Conservation (phyloP, 2,797 vertebrate species). For the Sylvia borin region DNA sequence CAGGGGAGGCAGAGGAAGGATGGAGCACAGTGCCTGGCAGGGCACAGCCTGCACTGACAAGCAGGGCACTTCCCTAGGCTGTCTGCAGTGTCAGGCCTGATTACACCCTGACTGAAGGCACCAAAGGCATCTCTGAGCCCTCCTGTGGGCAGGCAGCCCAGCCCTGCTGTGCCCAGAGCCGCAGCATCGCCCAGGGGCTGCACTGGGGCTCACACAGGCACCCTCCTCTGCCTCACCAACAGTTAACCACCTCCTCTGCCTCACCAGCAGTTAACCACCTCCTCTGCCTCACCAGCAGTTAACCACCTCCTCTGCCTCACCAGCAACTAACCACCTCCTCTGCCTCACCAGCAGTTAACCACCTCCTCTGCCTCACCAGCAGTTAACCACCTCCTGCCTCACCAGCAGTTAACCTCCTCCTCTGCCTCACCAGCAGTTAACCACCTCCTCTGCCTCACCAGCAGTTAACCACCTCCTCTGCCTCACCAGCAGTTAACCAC, state of each 20-base stretch:
- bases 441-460: too few species aligned
- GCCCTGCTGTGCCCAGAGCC: neutral
- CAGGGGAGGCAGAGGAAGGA: neutral
- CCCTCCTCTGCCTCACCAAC: neutral
- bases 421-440: too few species aligned
- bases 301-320: neutral
- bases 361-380: too few species aligned
- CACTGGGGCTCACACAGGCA: too few species aligned
- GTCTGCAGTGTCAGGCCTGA: neutral
- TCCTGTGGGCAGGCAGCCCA: fast-evolving
- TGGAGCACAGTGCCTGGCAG: neutral
- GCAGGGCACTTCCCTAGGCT: neutral
- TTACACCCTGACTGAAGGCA: fast-evolving
- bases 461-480: neutral
- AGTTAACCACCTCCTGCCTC: too few species aligned
- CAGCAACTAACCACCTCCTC: neutral
- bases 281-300: too few species aligned
- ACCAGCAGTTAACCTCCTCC: neutral
- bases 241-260: too few species aligned
- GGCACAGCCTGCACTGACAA: neutral
- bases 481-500: neutral
- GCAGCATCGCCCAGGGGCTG: neutral
- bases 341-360: too few species aligned
- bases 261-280: too few species aligned
- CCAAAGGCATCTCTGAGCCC: neutral